Conservation (phyloP, 2,888 invertebrate species). For the Sepiola atlantica region DNA sequence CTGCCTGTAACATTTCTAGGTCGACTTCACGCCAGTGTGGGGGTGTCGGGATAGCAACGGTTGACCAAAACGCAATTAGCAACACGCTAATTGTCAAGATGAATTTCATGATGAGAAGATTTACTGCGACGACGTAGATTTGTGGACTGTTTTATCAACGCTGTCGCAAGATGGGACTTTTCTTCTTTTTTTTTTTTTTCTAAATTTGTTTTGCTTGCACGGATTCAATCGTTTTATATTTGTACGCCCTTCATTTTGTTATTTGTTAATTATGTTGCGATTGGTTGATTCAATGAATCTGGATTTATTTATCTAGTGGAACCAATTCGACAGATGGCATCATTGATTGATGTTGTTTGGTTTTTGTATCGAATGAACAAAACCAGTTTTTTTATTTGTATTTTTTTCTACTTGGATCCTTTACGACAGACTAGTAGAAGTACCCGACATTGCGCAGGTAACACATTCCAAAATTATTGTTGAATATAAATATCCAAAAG, state of each 20-base stretch:
- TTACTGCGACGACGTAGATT: not conserved
- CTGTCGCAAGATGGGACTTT: not conserved
- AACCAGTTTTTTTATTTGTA: too few relatives aligned
- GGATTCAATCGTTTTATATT: not conserved
- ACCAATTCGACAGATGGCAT: not conserved
- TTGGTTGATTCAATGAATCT: not conserved
- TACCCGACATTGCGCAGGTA: not conserved
- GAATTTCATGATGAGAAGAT: not conserved
- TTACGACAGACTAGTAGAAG: not conserved
- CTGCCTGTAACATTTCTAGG: not conserved
- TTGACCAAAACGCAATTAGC: not conserved
- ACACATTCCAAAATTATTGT: too few relatives aligned
- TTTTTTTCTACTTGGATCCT: not conserved
- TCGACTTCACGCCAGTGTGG: not conserved
- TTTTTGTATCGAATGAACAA: not conserved
- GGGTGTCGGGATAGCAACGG: not conserved
- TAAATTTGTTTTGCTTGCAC: not conserved
- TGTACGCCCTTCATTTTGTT: not conserved
- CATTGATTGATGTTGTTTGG: not conserved
- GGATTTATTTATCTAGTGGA: not conserved
- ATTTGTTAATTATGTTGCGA: not conserved
- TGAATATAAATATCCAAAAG: too few relatives aligned
- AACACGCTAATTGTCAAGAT: not conserved
- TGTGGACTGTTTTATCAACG: not conserved
- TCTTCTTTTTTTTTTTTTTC: not conserved